Evolutionary conservation across 2,888 invertebrate genomes (phyloP), one percentile per base, ranked within the genome.

Genomic region (Proisotoma minuta): DNA sequence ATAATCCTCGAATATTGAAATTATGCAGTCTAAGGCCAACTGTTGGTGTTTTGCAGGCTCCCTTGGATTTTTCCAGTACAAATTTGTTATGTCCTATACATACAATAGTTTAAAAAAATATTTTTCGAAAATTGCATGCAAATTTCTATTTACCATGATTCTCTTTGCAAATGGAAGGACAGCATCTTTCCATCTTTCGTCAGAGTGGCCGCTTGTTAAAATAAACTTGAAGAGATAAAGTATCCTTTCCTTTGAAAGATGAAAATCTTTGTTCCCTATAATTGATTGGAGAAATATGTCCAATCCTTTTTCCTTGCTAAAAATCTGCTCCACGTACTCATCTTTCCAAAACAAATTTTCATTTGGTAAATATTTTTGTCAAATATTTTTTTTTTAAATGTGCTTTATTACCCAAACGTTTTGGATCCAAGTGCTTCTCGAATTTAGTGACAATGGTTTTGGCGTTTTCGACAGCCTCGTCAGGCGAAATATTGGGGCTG

Each of bases 41-140:
- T 69, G 66, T 28, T 73, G 69, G n/a, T 65, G 29, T 52, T 61
- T 64, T 0, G 73, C 62, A 10, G 68, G 34, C 51, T 72, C 73
- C 2, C 52, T 64, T 47, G 10, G 29, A 28, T 70, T 64, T 26
- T 40, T 66, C 66, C 68, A 70, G 27, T 62, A 67, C 22, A 65
- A 54, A 29, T 68, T 48, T 1, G 63, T 49, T 22, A 56, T 26
- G 0, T 48, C 47, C 68, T 71, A 49, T 22, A 18, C 8, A 54
- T n/a, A 53, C 18, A 34, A 18, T 34, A 49, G 22, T 24, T 5
- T 43, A 47, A 20, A 57, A 26, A 27, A 3, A 29, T 26, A 59
- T 40, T 59, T n/a, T 29, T 26, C 49, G 43, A 43, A n/a, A n/a
- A n/a, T n/a, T n/a, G n/a, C n/a, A n/a, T n/a, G 5, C 22, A 48